These are phyloP conservation scores for Parazoanthus darwini DNA, from an alignment of 92 coral and sea anemone genomes.

Conservation along the genomic window DNA sequence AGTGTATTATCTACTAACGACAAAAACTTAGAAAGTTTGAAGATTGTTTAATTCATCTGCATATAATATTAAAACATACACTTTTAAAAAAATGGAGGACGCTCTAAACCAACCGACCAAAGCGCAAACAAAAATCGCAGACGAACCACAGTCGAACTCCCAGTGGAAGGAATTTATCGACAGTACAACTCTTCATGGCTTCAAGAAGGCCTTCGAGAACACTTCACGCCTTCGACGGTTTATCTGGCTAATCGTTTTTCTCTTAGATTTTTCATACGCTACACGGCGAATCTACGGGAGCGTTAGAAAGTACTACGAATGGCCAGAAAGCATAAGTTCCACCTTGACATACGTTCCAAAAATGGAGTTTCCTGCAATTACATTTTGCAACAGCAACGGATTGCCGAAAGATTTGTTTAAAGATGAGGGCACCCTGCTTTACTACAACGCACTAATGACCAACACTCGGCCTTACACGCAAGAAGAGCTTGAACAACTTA, in stretches of 20 bases:
- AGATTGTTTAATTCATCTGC: too few species aligned
- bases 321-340: neutral
- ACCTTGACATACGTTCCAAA: neutral
- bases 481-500: neutral
- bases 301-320: neutral
- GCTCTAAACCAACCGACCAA: too few species aligned
- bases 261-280: neutral
- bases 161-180: conserved; percentile 24
- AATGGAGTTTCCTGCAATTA: conserved; percentile 19
- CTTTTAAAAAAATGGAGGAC: too few species aligned
- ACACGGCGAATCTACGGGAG: neutral
- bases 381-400: conserved; percentile 21
- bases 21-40: too few species aligned
- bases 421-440: conserved; percentile 1
- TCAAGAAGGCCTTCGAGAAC: conserved; percentile 23
- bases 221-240: conserved; percentile 8
- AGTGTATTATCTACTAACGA: too few species aligned
- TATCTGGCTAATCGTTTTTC: neutral
- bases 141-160: neutral
- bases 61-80: too few species aligned
- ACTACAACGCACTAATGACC: neutral
- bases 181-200: conserved; percentile 24
- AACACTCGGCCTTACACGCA: neutral
- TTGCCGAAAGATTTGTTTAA: neutral
- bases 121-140: too few species aligned